Base-by-base conservation (phyloP, 1,140 invertebrate species). In the Drosophila erecta region DNA sequence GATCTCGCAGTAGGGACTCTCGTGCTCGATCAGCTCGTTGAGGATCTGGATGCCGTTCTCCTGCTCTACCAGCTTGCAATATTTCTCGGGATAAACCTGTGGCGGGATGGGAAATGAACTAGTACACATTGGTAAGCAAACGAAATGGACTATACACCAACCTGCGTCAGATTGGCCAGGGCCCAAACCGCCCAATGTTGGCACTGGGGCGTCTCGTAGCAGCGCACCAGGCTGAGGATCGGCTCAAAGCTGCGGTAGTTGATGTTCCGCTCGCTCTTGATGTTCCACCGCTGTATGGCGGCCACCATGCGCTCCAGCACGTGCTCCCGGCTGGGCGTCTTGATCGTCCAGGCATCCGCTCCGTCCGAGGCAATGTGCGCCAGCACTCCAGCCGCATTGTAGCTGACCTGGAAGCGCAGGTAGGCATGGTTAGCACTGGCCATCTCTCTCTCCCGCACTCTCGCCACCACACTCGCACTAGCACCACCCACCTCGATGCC, bases 141-240 rank as follows among this genome's bases (percentile, higher is more conserved):
- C 1, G 14, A 4, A 5, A 22, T 6, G 7, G 3, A 2, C 0
- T 47, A n/a, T 27, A 8, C 6, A 53, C 85, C 81, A 24, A 99
- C 97, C 79, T 95, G 95, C 12, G 98, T 99, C 17, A 99, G 94
- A 93, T 99, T 99, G 33, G 98, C 98, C 40, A 99, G 93, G 6
- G 98, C 98, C 98, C 98, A 99, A n/a, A 97, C 96, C 3, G 98
- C 97, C 98, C 98, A 99, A 90, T 98, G 95, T 91, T 98, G 97
- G 92, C 97, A 98, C 90, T 97, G 95, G 1, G 97, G 96, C 3
- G 97, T 98, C 74, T 98, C 96, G 86, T 95, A 95, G 55, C 96
- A 94, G 71, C 95, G 94, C 4, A 98, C 94, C 41, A 99, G 93
- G 60, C 96, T 94, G 7, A 99, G 93, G 71, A 99, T 97, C 4